These are phyloP conservation scores for Saccopteryx leptura DNA, from an alignment of 2,113 vertebrate genomes.

Conservation along the genomic window DNA sequence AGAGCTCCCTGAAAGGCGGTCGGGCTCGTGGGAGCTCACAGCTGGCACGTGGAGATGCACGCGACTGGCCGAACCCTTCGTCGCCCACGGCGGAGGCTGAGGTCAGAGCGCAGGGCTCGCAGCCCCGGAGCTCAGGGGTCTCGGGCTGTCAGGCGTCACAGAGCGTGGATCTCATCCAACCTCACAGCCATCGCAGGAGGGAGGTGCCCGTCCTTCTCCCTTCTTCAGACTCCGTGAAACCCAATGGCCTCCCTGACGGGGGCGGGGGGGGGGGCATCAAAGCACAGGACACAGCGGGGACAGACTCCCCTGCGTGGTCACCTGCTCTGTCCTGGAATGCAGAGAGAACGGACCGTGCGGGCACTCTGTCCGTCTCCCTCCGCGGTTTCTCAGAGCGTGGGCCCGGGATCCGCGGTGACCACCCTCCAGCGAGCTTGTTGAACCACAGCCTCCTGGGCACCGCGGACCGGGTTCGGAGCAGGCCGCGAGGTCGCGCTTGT, in stretches of 20 bases:
- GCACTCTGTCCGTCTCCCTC: not conserved
- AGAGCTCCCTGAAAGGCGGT: rapidly evolving
- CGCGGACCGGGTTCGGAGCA: rapidly evolving
- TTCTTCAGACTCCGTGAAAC: not conserved
- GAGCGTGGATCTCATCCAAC: not conserved
- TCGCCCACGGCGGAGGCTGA: too few species aligned
- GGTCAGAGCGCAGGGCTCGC: too few species aligned
- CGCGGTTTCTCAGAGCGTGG: not conserved
- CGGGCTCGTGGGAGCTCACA: not conserved
- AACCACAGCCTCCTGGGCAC: not conserved
- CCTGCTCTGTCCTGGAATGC: rapidly evolving
- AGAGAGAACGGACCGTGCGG: rapidly evolving
- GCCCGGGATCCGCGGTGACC: too few species aligned
- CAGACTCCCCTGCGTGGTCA: not conserved
- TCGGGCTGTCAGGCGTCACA: rapidly evolving
- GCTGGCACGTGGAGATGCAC: rapidly evolving
- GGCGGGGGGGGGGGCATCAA: not conserved
- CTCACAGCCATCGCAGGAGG: rapidly evolving
- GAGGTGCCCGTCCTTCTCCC: rapidly evolving
- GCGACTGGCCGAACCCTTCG: not conserved
- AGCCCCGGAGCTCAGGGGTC: too few species aligned
- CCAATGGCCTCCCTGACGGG: not conserved
- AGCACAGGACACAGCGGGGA: too few species aligned
- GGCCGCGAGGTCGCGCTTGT: rapidly evolving
- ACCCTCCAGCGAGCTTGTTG: not conserved